These are phyloP conservation scores for Porites australiensis DNA, from an alignment of 64 coral and sea anemone species.

Conservation along the genomic window DNA sequence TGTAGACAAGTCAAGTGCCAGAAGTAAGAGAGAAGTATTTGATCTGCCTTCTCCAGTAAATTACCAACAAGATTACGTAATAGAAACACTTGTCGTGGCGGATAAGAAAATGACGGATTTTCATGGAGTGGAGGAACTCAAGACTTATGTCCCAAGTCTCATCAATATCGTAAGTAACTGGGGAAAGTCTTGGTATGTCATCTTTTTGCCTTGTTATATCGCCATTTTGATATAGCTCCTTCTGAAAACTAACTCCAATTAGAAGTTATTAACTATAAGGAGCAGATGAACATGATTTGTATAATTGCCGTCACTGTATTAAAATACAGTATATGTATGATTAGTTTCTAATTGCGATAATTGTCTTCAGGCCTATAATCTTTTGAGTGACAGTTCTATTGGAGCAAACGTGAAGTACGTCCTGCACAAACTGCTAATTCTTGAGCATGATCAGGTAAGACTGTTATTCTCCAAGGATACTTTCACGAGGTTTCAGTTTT, in stretches of 20 bases:
- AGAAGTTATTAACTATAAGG: no score
- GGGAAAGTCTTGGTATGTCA: neutral
- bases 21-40: neutral
- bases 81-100: conserved; percentile 64
- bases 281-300: no score
- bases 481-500: no score
- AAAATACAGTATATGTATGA: neutral
- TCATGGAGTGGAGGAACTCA: conserved; percentile 60
- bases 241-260: neutral
- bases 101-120: conserved; percentile 67
- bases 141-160: conserved; percentile 59
- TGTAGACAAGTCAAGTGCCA: neutral
- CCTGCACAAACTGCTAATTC: conserved; percentile 54
- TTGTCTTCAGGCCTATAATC: conserved; percentile 44
- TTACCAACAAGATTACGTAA: conserved; percentile 25
- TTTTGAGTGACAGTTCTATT: conserved; percentile 54
- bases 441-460: conserved; percentile 52
- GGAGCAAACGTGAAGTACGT: conserved; percentile 66
- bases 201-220: no score
- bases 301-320: no score
- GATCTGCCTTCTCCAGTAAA: conserved; percentile 13
- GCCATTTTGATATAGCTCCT: no score
- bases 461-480: no score
- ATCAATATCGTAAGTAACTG: conserved; percentile 57
- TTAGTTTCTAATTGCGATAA: neutral